phyloP scores from a whole-genome alignment of 1,140 invertebrate genomes.

The Drosophila albomicans region DNA sequence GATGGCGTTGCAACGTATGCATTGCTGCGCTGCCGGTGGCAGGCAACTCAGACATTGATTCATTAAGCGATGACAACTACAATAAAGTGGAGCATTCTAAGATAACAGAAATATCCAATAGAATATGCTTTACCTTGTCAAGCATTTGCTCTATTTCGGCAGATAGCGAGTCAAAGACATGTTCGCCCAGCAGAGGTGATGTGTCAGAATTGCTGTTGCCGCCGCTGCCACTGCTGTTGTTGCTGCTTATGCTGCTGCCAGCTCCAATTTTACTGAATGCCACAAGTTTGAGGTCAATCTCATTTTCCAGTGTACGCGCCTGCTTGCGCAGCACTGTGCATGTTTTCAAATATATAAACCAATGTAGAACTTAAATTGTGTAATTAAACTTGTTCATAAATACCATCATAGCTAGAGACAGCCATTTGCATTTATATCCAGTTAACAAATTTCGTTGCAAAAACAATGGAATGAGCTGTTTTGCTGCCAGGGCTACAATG shows the following conservation, averaged over 20 bases:
- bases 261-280: constrained; percentile 97
- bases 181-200: constrained; percentile 93
- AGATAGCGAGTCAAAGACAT: constrained; percentile 96
- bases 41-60: constrained; percentile 94
- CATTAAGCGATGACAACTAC: constrained; percentile 93
- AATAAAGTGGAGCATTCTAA: constrained; percentile 17
- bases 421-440: constrained; percentile 66
- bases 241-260: constrained; percentile 86
- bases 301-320: constrained; percentile 97
- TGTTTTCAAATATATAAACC: background rate
- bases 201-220: constrained; percentile 86
- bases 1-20: constrained; percentile 97
- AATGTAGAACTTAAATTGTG: background rate
- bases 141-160: constrained; percentile 96
- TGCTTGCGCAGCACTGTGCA: constrained; percentile 94
- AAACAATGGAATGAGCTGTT: constrained; percentile 30
- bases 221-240: constrained; percentile 87
- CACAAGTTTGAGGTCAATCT: constrained; percentile 97
- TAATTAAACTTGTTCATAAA: background rate
- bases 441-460: constrained; percentile 14
- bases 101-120: too few relatives aligned
- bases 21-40: constrained; percentile 92
- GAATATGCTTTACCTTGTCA: constrained; percentile 86
- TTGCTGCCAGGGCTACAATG: constrained; percentile 28
- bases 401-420: constrained; percentile 79